Percentiles rank a stretch among this genome's conserved stretches.
These are phyloP conservation scores for Trematomus loennbergii DNA, from an alignment of 2,113 vertebrate genomes.

Conservation along the genomic window DNA sequence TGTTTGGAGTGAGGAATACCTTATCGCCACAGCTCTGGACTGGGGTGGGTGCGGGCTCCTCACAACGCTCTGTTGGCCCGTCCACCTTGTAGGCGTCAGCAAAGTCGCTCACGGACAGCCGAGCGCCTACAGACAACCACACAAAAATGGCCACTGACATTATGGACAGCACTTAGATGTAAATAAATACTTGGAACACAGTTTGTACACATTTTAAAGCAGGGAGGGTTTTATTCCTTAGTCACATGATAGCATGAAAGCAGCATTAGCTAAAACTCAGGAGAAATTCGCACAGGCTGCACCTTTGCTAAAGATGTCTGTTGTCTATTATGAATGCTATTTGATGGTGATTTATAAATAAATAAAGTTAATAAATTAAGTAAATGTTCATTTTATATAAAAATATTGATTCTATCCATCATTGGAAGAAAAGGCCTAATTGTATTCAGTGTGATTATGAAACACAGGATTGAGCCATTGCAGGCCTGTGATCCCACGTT, in stretches of 20 bases:
- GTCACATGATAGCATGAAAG: no score
- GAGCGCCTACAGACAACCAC: conserved; percentile 47
- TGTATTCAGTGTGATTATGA: no score
- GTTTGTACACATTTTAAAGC: neutral
- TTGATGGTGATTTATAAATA: no score
- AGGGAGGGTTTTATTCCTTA: no score
- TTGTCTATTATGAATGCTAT: no score
- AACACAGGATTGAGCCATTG: neutral
- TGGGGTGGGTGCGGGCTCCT: conserved; percentile 61
- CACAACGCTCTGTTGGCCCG: conserved; percentile 86
- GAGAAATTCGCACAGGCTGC: no score
- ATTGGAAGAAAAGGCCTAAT: no score
- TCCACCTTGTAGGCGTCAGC: conserved; percentile 88
- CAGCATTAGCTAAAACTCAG: no score
- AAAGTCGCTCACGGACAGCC: conserved; percentile 79
- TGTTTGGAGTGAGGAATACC: conserved; percentile 55
- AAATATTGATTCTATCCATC: no score
- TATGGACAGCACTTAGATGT: neutral
- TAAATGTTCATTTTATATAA: no score
- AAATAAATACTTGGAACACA: neutral
- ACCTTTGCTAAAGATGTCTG: no score
- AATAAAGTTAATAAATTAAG: no score
- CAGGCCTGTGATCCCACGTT: neutral
- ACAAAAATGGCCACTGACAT: neutral
- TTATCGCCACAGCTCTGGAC: conserved; percentile 63